Conservation (phyloP, 2,113 vertebrate genomes). For the Nothoprocta perdicaria region DNA sequence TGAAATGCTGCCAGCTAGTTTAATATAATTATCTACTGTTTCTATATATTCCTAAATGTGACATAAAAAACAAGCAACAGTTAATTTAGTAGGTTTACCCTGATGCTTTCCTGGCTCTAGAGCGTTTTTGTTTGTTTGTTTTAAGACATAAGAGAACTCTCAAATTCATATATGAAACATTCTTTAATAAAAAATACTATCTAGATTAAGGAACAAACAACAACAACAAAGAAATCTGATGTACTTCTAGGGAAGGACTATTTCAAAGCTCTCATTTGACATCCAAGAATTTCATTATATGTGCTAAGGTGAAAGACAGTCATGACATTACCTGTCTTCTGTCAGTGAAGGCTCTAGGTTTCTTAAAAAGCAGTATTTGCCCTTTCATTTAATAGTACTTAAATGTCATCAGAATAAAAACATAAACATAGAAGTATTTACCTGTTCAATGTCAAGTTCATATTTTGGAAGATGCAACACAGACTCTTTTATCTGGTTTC, state of each 20-base stretch:
- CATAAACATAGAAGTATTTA: conserved; percentile 22
- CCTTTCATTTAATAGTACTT: background rate
- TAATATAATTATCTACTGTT: background rate
- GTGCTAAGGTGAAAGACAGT: background rate
- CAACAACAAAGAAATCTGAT: background rate
- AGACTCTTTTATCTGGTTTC: conserved; percentile 95
- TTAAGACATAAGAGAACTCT: background rate
- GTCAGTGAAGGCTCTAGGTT: background rate
- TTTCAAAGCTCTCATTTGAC: background rate
- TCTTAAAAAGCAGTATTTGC: background rate
- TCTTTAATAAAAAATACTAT: background rate
- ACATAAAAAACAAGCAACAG: background rate
- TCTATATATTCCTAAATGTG: background rate
- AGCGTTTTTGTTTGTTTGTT: background rate
- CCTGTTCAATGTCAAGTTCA: conserved; percentile 88
- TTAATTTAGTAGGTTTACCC: background rate
- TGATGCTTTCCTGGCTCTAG: background rate
- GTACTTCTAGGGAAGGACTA: background rate
- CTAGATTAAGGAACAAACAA: background rate
- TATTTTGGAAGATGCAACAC: conserved; percentile 92
- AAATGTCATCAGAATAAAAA: conserved; percentile 72
- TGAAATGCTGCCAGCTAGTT: background rate
- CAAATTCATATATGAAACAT: background rate
- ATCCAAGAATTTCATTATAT: background rate
- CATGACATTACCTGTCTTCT: background rate